A percentile compares a stretch with the other conserved stretches of the same genome.
Evolutionary conservation across 2,888 invertebrate genomes (phyloP).

Genomic region (Drosophila anceps): DNA sequence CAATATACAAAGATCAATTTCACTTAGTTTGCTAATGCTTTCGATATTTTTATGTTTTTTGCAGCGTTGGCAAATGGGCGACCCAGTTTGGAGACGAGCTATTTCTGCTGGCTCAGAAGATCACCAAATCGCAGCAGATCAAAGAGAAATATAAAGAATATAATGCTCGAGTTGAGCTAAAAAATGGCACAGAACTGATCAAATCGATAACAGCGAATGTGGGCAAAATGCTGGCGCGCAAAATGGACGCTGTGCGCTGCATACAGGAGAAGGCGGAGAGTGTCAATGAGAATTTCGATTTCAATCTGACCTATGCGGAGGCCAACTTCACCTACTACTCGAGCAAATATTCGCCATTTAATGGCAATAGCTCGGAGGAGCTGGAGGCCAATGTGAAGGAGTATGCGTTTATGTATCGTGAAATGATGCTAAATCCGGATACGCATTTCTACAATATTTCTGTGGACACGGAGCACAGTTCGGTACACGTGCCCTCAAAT

Average conservation of each 20-base stretch:
- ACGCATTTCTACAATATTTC: constrained; percentile 94
- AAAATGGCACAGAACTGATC: constrained; percentile 92
- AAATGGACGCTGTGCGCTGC: constrained; percentile 95
- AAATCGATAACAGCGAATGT: constrained; percentile 93
- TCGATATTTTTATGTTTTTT: constrained; percentile 48
- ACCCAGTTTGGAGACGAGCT: constrained; percentile 91
- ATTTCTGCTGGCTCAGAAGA: constrained; percentile 91
- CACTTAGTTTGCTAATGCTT: constrained; percentile 2
- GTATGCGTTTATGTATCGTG: constrained; percentile 86
- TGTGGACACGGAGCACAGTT: constrained; percentile 92
- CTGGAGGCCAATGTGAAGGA: constrained; percentile 76
- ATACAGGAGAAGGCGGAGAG: constrained; percentile 91
- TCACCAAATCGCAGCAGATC: constrained; percentile 92
- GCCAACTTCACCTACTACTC: constrained; percentile 89
- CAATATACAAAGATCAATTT: neutral
- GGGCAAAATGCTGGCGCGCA: constrained; percentile 93
- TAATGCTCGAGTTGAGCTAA: constrained; percentile 92
- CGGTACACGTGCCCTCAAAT: constrained; percentile 97
- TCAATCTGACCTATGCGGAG: constrained; percentile 84
- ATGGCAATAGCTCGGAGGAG: constrained; percentile 79
- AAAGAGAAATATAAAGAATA: constrained; percentile 92
- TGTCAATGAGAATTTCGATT: constrained; percentile 88
- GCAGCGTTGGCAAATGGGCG: constrained; percentile 93
- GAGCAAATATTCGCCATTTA: constrained; percentile 90
- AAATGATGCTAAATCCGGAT: constrained; percentile 89